These are phyloP conservation scores for Megalops atlanticus DNA, from an alignment of 2,113 vertebrate genomes.

Conservation along the genomic window DNA sequence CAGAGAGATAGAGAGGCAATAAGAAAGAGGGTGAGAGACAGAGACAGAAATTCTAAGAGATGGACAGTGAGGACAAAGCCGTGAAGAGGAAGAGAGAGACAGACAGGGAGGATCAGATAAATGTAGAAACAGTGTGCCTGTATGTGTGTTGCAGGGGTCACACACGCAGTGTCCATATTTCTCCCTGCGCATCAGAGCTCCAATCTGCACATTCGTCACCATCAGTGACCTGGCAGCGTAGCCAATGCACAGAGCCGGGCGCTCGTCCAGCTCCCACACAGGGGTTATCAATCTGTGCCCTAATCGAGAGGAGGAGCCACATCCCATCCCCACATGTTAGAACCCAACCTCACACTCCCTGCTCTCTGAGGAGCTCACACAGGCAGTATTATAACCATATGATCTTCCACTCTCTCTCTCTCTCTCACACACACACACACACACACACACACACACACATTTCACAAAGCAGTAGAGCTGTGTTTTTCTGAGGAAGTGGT, in stretches of 20 bases:
- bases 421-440: not conserved
- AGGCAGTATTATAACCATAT: not conserved
- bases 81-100: not conserved
- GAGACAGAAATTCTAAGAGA: not conserved
- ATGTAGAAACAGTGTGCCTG: too few relatives aligned
- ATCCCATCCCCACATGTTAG: not conserved
- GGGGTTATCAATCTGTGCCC: not conserved
- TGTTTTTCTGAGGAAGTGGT: too few relatives aligned
- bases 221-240: not conserved
- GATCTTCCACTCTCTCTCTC: not conserved
- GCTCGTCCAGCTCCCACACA: not conserved
- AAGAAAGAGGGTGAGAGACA: not conserved
- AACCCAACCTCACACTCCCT: not conserved
- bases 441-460: not conserved
- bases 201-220: not conserved
- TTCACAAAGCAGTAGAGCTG: too few relatives aligned
- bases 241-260: not conserved
- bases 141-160: too few relatives aligned
- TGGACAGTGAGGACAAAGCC: not conserved
- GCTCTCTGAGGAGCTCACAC: too few relatives aligned
- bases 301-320: not conserved
- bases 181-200: not conserved
- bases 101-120: not conserved
- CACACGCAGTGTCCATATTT: not conserved
- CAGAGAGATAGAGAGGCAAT: not conserved